phyloP scores from a whole-genome alignment of 2,888 invertebrate genomes.

The Ectropis crepuscularia region DNA sequence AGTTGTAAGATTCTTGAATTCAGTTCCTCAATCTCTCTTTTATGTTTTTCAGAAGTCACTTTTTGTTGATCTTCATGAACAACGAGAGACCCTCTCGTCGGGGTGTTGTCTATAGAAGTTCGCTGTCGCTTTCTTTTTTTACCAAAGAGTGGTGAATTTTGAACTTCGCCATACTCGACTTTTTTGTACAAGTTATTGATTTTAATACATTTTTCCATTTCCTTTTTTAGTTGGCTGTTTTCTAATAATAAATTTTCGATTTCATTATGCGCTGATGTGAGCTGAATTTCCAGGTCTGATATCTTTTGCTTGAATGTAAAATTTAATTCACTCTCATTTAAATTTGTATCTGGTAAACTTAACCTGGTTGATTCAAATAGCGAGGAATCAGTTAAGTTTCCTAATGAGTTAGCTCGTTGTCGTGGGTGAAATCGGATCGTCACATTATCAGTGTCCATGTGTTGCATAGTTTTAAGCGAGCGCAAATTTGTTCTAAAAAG shows the following conservation, averaged over 20 bases:
- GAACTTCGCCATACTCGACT: neutral
- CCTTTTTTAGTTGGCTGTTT: neutral
- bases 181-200: neutral
- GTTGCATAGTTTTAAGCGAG: no score
- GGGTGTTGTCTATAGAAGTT: neutral
- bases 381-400: constrained; percentile 5
- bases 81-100: neutral
- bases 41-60: neutral
- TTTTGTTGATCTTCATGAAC: neutral
- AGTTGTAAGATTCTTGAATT: neutral
- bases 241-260: constrained; percentile 4
- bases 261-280: neutral
- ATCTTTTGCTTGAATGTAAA: neutral
- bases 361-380: constrained; percentile 11
- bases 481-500: no score
- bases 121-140: constrained; percentile 1
- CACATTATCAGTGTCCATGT: constrained; percentile 7
- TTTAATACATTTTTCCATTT: constrained; percentile 7
- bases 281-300: neutral
- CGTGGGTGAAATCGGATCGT: no score
- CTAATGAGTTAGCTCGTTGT: constrained; percentile 11
- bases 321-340: neutral
- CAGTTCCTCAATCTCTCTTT: neutral
- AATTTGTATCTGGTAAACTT: no score
- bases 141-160: neutral